These are phyloP conservation scores for Dryococelus australis DNA, from an alignment of 2,888 invertebrate species.

Conservation along the genomic window DNA sequence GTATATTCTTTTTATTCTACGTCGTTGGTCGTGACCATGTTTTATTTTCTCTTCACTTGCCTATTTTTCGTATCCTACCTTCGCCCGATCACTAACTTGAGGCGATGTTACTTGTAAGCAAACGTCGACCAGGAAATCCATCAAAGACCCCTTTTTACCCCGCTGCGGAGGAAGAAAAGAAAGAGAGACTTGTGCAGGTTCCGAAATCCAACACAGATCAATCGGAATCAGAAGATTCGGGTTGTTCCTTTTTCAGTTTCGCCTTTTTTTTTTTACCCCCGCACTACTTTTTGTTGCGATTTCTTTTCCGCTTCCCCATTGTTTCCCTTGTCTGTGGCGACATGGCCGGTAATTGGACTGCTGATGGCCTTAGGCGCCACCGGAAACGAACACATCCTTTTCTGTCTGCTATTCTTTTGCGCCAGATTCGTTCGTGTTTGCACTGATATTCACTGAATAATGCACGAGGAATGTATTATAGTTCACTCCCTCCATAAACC, in stretches of 20 bases:
- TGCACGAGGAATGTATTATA: neutral
- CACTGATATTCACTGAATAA: neutral
- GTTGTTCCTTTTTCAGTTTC: neutral
- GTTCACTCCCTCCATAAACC: neutral
- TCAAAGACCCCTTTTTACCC: neutral
- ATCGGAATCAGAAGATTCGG: slow-evolving; percentile 28
- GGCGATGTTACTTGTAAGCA: slow-evolving; percentile 27
- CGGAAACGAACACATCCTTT: slow-evolving; percentile 17
- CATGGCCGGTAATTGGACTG: slow-evolving; percentile 22
- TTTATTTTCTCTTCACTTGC: neutral
- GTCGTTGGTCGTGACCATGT: neutral
- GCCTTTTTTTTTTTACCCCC: neutral
- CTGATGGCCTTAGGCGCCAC: neutral
- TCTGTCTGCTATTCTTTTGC: neutral
- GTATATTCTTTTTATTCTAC: neutral
- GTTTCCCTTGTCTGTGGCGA: slow-evolving; percentile 4
- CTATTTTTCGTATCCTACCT: neutral
- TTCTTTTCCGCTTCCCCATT: slow-evolving; percentile 19
- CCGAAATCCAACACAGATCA: slow-evolving; percentile 23
- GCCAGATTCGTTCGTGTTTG: neutral
- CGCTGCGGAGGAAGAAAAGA: neutral
- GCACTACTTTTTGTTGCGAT: neutral
- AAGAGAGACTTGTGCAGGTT: neutral
- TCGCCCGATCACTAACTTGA: slow-evolving; percentile 13
- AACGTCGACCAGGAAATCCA: slow-evolving; percentile 29